These are phyloP conservation scores for Sacculina carcini DNA, from an alignment of 2,888 invertebrate species.

Conservation along the genomic window DNA sequence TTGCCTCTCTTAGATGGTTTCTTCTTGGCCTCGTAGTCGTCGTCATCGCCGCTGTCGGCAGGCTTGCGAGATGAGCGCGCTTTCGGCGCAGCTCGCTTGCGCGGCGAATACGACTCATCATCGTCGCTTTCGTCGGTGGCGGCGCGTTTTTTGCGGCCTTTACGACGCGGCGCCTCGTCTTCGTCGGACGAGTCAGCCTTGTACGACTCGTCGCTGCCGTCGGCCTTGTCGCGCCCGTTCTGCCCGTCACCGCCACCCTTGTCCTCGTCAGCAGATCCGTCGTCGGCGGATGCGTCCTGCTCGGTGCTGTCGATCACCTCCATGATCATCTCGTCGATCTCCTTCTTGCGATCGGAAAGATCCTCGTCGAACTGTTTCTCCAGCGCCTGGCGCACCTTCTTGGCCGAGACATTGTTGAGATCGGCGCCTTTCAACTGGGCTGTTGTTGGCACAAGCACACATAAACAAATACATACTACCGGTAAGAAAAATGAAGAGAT, in stretches of 20 bases:
- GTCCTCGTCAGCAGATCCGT: constrained; percentile 17
- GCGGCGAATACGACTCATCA: background rate
- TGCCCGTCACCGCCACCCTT: constrained; percentile 16
- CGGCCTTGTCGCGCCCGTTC: constrained; percentile 8
- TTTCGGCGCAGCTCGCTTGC: too few relatives aligned
- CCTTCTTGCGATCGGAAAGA: constrained; percentile 45
- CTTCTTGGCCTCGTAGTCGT: background rate
- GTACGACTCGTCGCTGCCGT: constrained; percentile 7
- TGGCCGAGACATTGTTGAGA: constrained; percentile 53
- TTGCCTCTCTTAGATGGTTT: too few relatives aligned
- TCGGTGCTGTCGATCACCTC: constrained; percentile 31
- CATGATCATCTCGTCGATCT: constrained; percentile 69
- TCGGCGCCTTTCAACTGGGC: constrained; percentile 47
- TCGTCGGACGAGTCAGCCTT: constrained; percentile 2
- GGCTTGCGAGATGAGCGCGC: background rate
- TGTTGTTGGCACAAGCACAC: too few relatives aligned
- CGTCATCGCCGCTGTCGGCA: background rate
- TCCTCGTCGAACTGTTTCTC: constrained; percentile 53
- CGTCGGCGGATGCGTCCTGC: constrained; percentile 17
- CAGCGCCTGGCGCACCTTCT: constrained; percentile 60
- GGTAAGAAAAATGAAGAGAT: too few relatives aligned
- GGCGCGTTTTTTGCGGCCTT: background rate
- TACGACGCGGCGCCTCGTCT: background rate
- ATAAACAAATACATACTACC: too few relatives aligned
- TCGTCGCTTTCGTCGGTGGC: background rate